A percentile compares a stretch with the other conserved stretches of the same genome.
These are phyloP conservation scores for Saturnia japonica DNA, from an alignment of 2,888 invertebrate genomes.

Conservation along the genomic window DNA sequence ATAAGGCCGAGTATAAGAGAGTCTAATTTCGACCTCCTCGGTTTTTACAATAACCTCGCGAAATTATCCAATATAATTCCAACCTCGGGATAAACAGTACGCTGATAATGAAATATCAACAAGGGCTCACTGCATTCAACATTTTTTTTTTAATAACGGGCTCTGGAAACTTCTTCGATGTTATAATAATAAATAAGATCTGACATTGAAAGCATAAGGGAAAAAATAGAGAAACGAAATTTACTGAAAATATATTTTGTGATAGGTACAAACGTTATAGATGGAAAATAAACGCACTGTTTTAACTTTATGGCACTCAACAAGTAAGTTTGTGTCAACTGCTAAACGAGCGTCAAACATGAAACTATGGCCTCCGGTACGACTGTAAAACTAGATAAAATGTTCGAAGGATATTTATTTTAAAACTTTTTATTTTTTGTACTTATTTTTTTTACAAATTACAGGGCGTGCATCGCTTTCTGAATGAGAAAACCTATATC, in stretches of 20 bases:
- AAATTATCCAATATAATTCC: conserved; percentile 61
- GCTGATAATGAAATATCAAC: conserved; percentile 67
- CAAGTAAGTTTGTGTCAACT: no score
- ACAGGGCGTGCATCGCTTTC: no score
- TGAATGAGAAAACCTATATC: no score
- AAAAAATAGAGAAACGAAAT: neutral
- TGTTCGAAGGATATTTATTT: no score
- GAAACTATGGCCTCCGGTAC: no score
- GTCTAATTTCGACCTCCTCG: conserved; percentile 59
- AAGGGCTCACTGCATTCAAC: conserved; percentile 41
- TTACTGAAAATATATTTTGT: neutral
- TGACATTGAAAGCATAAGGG: neutral
- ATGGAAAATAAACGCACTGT: no score
- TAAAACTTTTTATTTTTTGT: no score
- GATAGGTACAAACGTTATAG: neutral
- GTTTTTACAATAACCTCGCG: conserved; percentile 57
- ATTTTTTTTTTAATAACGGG: conserved; percentile 44
- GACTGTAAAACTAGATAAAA: no score
- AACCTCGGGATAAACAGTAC: conserved; percentile 51
- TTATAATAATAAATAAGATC: conserved; percentile 15
- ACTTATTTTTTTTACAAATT: no score
- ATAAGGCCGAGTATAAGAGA: conserved; percentile 56
- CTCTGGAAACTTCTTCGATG: conserved; percentile 3
- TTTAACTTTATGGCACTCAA: no score
- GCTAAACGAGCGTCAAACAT: no score